Percentiles rank a stretch among this genome's conserved stretches.
These are phyloP conservation scores for Cyrtorhinus lividipennis DNA, from an alignment of 1,140 invertebrate species.

Conservation along the genomic window DNA sequence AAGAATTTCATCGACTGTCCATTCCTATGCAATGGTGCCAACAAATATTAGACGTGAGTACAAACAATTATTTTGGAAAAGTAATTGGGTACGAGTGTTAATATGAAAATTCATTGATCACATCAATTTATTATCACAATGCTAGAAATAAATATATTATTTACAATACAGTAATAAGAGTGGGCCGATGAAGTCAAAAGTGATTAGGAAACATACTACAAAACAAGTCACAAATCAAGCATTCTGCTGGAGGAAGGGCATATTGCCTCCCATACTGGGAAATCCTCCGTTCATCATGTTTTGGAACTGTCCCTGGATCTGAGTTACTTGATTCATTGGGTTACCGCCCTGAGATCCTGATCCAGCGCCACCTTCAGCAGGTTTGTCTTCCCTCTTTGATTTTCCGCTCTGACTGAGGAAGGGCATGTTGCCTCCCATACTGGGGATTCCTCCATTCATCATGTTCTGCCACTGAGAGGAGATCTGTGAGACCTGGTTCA, in stretches of 20 bases:
- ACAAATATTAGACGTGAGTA: constrained; percentile 24
- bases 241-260: neutral
- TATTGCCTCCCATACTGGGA: neutral
- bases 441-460: neutral
- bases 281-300: neutral
- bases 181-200: too few species aligned
- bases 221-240: too few species aligned
- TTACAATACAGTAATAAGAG: too few species aligned
- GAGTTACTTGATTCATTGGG: neutral
- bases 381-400: neutral
- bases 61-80: too few species aligned
- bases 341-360: neutral
- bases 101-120: too few species aligned
- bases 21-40: constrained; percentile 22
- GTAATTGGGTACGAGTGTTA: too few species aligned
- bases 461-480: neutral
- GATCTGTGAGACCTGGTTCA: neutral
- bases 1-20: neutral
- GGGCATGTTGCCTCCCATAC: neutral
- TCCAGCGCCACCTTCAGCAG: neutral
- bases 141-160: too few species aligned
- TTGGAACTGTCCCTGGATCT: neutral
- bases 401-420: neutral
- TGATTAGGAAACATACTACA: too few species aligned
- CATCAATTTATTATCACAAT: neutral